Evolutionary conservation across 2,888 invertebrate genomes (phyloP), one percentile per base, ranked within the genome.

Genomic region (Peribatodes rhomboidaria): DNA sequence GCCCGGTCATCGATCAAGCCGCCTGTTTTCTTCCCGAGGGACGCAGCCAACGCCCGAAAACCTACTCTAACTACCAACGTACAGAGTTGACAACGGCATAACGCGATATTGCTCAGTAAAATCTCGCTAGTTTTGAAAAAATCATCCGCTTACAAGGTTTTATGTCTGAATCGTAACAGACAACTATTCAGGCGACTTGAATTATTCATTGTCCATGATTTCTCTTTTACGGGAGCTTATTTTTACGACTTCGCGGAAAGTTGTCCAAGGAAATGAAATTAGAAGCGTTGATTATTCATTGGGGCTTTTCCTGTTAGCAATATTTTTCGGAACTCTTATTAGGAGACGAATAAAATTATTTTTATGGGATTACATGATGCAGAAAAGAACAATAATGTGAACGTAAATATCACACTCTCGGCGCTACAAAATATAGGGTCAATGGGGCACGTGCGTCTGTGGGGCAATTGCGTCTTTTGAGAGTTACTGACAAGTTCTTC

Each of bases 1-100:
- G 59, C 61, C 49, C 71, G 65, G 71, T 69, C 72, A 81, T 81
- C 81, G 78, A 81, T 81, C 81, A 80, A 78, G 75, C 67, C 46
- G 58, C 57, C 49, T 64, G 50, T 53, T 57, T 60, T 61, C 62
- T 65, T 52, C 60, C 60, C 58, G 7, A 66, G 73, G 64, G 54
- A 59, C 41, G 65, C 52, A 56, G 13, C 14, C 10, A 55, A 18
- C 46, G 37, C 31, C 20, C 14, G 8, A 64, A 44, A 65, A 53
- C 53, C 53, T 65, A 67, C 69, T 69, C 8, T 73, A 68, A 68
- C 41, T 2, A 1, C n/a, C 13, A 10, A 50, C 13, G 18, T 7
- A 22, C 58, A 67, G 39, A 53, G 59, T 42, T 52, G 18, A 61
- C 11, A 61, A 39, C 52, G 2, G n/a, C 4, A 14, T 22, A 18